Evolutionary conservation across 2,113 vertebrate genomes (phyloP).

Genomic region (Saimiri boliviensis): DNA sequence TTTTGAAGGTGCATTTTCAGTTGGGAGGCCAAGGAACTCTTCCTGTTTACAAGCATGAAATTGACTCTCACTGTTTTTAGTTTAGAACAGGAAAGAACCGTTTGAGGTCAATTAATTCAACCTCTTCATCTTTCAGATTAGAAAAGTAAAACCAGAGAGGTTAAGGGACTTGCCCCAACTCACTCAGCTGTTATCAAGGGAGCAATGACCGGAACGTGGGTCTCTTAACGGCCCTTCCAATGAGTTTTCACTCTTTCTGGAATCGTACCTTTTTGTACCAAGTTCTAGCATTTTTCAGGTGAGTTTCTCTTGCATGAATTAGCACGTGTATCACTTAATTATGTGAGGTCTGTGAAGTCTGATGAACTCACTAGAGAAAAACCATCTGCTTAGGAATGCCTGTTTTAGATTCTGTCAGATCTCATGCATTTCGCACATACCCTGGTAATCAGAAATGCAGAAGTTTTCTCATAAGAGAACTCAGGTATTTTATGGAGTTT

Average conservation of each 20-base stretch:
- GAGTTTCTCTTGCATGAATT: constrained; percentile 45
- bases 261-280: not conserved
- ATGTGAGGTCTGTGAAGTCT: not conserved
- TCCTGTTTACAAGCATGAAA: constrained; percentile 48
- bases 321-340: not conserved
- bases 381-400: not conserved
- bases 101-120: not conserved
- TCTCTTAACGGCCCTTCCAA: not conserved
- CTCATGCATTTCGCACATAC: not conserved
- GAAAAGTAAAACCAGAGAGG: constrained; percentile 33
- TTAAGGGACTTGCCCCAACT: not conserved
- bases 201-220: not conserved
- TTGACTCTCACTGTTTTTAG: constrained; percentile 27
- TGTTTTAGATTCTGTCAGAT: not conserved
- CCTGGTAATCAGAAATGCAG: not conserved
- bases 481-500: not conserved
- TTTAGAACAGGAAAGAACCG: not conserved
- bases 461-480: constrained; percentile 36
- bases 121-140: not conserved
- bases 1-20: constrained; percentile 8
- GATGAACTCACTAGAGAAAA: not conserved
- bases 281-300: constrained; percentile 23
- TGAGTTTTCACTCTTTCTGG: not conserved
- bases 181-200: not conserved
- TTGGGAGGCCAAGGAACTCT: constrained; percentile 9